phyloP scores from a whole-genome alignment of 2,888 invertebrate genomes.

The Caenorhabditis virilis region DNA sequence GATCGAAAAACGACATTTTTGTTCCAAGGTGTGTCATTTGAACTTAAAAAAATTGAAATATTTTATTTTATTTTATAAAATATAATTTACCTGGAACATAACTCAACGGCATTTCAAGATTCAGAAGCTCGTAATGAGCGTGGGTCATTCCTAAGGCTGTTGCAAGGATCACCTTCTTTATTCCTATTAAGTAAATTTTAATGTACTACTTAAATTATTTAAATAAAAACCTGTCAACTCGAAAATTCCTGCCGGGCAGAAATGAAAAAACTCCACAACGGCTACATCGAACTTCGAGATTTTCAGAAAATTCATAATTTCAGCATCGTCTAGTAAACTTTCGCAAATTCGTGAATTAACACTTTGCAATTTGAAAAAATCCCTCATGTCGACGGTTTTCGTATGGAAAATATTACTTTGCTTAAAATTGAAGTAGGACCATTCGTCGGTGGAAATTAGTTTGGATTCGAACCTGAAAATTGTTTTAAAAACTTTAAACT shows the following conservation, averaged over 20 bases:
- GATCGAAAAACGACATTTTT: conserved; percentile 15
- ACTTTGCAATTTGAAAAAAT: conserved; percentile 31
- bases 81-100: too few species aligned
- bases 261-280: conserved; percentile 33
- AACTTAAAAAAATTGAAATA: too few species aligned
- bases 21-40: conserved; percentile 22
- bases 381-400: conserved; percentile 20
- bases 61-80: too few species aligned
- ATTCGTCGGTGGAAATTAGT: conserved; percentile 4
- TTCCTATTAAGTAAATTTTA: conserved; percentile 6
- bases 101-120: conserved; percentile 20
- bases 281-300: conserved; percentile 21
- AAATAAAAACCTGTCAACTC: conserved; percentile 2
- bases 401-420: conserved; percentile 23
- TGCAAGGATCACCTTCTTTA: conserved; percentile 27
- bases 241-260: conserved; percentile 32
- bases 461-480: conserved; percentile 2
- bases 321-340: conserved; percentile 15
- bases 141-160: conserved; percentile 35
- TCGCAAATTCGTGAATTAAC: conserved; percentile 29
- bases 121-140: conserved; percentile 26
- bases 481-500: neutral
- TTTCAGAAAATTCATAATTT: conserved; percentile 10
- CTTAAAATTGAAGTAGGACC: conserved; percentile 21
- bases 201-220: neutral